phyloP scores from a whole-genome alignment of 2,113 vertebrate genomes.

The Danio rerio region DNA sequence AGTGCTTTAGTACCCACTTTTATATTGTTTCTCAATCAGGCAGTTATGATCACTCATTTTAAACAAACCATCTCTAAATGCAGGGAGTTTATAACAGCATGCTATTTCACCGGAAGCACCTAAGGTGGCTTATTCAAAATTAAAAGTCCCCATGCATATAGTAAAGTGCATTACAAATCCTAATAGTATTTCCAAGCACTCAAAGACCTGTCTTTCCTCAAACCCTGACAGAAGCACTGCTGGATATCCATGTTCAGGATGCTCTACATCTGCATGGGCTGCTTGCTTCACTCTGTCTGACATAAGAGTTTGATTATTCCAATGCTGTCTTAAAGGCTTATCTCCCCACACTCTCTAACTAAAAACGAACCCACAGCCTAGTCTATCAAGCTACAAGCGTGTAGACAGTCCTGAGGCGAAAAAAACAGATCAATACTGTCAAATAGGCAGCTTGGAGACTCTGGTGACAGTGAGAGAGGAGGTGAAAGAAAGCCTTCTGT shows the following conservation, averaged over 20 bases:
- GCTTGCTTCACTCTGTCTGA: neutral
- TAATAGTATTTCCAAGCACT: neutral
- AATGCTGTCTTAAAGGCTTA: neutral
- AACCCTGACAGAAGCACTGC: neutral
- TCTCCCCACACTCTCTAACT: neutral
- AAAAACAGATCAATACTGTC: slow-evolving; percentile 46
- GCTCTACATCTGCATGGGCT: neutral
- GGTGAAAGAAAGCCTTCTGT: neutral
- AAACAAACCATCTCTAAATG: too few species aligned
- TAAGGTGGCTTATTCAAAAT: too few species aligned
- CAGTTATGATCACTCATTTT: too few species aligned
- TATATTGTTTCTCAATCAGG: too few species aligned
- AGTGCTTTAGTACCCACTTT: too few species aligned
- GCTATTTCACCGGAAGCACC: too few species aligned
- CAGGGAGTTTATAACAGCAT: too few species aligned
- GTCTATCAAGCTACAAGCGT: slow-evolving; percentile 21
- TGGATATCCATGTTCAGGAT: neutral
- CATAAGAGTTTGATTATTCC: slow-evolving; percentile 7
- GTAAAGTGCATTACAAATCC: too few species aligned
- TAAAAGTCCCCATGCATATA: too few species aligned
- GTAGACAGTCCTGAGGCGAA: slow-evolving; percentile 29
- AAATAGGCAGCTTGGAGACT: slow-evolving; percentile 22
- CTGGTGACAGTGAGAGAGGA: slow-evolving; percentile 30
- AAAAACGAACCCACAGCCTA: slow-evolving; percentile 1
- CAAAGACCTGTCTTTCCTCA: neutral